These are phyloP conservation scores for Cephus pulcher DNA, from an alignment of 2,888 invertebrate genomes.

Conservation along the genomic window DNA sequence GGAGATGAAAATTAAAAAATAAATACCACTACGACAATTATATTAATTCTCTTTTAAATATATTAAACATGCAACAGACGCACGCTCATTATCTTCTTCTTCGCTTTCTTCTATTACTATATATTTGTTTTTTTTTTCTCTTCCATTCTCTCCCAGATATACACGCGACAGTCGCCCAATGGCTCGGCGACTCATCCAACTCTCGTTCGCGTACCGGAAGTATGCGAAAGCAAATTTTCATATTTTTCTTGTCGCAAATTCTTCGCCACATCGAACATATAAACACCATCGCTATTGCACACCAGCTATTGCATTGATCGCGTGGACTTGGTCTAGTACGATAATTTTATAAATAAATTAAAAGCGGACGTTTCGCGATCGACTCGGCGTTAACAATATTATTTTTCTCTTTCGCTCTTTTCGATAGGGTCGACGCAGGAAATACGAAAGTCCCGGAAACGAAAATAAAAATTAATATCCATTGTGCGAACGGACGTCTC, in stretches of 20 bases:
- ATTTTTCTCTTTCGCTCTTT: background rate
- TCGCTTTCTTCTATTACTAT: conserved; percentile 16
- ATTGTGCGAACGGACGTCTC: background rate
- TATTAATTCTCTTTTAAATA: conserved; percentile 2
- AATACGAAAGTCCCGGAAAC: background rate
- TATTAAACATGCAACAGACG: conserved; percentile 14
- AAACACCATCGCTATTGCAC: background rate
- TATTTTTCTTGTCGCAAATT: too few relatives aligned
- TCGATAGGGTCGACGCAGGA: background rate
- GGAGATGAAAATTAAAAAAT: background rate
- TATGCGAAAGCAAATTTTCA: background rate
- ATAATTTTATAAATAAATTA: background rate
- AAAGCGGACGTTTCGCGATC: background rate
- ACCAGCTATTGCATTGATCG: background rate
- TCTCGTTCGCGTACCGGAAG: background rate
- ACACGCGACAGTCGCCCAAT: background rate
- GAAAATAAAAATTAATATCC: background rate
- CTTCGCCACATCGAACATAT: background rate
- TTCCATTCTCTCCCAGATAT: conserved; percentile 29
- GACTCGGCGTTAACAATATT: background rate
- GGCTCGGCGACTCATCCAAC: background rate
- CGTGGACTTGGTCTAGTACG: background rate
- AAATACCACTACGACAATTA: conserved; percentile 4
- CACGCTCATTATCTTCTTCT: conserved; percentile 18
- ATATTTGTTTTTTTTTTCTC: conserved; percentile 20